Evolutionary conservation across 2,888 invertebrate species (phyloP), one percentile per base, ranked within the genome.

Genomic region (Ennomos erosarius): DNA sequence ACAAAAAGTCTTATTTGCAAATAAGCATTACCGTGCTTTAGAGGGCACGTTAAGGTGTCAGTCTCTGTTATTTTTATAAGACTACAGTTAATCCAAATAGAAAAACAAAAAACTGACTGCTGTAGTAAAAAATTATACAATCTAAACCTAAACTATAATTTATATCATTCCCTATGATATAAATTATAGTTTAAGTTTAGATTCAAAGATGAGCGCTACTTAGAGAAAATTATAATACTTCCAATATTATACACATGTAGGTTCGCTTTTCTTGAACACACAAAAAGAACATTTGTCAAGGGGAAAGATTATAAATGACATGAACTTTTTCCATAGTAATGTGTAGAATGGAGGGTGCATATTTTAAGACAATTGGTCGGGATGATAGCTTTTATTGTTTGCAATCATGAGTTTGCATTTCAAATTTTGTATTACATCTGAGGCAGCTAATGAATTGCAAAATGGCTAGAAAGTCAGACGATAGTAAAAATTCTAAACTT

Each of bases 291-390:
- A 80, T 81, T 75, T 77, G 75, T 79, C 59, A 53, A 45, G 47
- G 51, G 71, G 63, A 66, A 72, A 74, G 73, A 76, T 63, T 76
- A 74, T 75, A 74, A 77, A 76, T 73, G 74, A 68, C 65, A 68
- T 58, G 63, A 73, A 75, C 69, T 75, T 74, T 76, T 68, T 70
- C 67, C 72, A 73, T 76, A 71, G 42, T 53, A 72, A 69, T 64
- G 59, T 66, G 59, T 59, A 70, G 67, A 62, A 59, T 47, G 62
- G 61, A 69, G 73, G 76, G 72, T 69, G 72, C 64, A 68, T 74
- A 74, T 65, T 65, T 65, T 62, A 49, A 62, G 59, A 62, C 50
- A 55, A 61, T 61, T 64, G 51, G 58, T 12, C 39, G 52, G 60
- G 49, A 57, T 67, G 62, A 67, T 67, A 37, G 59, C 59, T 54